These are phyloP conservation scores for Patiria miniata DNA, from an alignment of 35 echinoderm and acorn worm genomes.

Conservation along the genomic window DNA sequence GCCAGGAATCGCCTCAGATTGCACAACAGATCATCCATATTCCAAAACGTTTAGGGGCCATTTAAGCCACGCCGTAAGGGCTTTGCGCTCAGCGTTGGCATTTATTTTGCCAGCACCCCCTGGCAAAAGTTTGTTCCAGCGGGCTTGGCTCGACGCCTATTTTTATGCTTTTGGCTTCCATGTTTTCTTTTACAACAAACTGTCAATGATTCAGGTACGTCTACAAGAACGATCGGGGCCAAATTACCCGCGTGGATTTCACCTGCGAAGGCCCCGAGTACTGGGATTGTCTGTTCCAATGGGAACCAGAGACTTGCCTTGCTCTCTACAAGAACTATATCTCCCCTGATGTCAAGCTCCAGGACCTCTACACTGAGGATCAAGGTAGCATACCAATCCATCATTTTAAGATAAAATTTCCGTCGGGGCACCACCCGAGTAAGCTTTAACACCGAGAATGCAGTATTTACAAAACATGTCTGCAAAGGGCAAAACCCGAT, in stretches of 20 bases:
- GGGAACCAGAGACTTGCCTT: conserved; percentile 33
- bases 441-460: background rate
- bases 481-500: too few relatives aligned
- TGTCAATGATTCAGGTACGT: background rate
- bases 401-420: too few relatives aligned
- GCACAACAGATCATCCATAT: too few relatives aligned
- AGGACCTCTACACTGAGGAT: conserved; percentile 5
- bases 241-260: conserved; percentile 24
- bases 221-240: background rate
- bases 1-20: too few relatives aligned
- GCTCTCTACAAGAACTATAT: background rate
- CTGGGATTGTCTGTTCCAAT: conserved; percentile 1
- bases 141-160: too few relatives aligned
- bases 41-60: too few relatives aligned
- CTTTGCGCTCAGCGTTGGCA: too few relatives aligned
- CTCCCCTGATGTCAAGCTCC: conserved; percentile 12
- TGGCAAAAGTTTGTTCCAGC: too few relatives aligned
- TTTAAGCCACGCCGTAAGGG: too few relatives aligned
- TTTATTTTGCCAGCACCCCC: too few relatives aligned
- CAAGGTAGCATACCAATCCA: background rate
- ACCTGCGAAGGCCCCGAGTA: conserved; percentile 22
- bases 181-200: too few relatives aligned
- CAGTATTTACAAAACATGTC: background rate
- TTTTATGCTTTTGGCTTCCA: too few relatives aligned
- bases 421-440: background rate